phyloP scores from a whole-genome alignment of 2,888 invertebrate species.

The Helicoverpa assulta region DNA sequence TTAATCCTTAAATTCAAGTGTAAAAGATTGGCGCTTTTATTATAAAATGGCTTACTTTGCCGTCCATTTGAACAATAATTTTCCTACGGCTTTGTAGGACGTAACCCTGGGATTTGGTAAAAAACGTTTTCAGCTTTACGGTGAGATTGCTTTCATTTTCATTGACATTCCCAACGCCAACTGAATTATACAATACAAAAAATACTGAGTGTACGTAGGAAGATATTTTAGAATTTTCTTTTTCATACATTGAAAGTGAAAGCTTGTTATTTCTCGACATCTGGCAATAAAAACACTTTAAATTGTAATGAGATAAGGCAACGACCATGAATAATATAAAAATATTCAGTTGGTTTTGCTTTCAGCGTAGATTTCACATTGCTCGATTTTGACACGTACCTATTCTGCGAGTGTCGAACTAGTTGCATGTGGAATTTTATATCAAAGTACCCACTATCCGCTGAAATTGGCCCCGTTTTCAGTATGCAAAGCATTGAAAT shows the following conservation, averaged over 20 bases:
- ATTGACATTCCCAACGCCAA: conserved; percentile 35
- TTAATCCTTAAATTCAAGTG: conserved; percentile 34
- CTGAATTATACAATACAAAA: conserved; percentile 39
- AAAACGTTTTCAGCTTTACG: conserved; percentile 51
- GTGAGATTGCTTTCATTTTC: conserved; percentile 47
- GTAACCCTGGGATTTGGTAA: conserved; percentile 38
- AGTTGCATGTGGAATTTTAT: too few species aligned
- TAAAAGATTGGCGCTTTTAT: conserved; percentile 28
- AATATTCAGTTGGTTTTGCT: neutral
- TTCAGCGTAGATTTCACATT: neutral
- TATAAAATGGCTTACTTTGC: conserved; percentile 44
- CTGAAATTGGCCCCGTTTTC: too few species aligned
- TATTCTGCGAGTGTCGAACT: neutral
- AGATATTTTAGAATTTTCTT: conserved; percentile 18
- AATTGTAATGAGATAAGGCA: neutral
- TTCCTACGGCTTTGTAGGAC: conserved; percentile 41
- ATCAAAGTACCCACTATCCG: too few species aligned
- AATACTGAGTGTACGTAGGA: conserved; percentile 18
- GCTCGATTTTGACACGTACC: neutral
- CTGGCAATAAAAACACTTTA: conserved; percentile 10
- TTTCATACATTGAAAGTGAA: conserved; percentile 15
- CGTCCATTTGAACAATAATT: conserved; percentile 41
- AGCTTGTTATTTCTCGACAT: conserved; percentile 11
- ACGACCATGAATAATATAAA: neutral
- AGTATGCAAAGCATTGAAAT: too few species aligned